A percentile compares a stretch with the other conserved stretches of the same genome.
phyloP scores from a whole-genome alignment of 2,888 invertebrate genomes.

The Eupeodes luniger region DNA sequence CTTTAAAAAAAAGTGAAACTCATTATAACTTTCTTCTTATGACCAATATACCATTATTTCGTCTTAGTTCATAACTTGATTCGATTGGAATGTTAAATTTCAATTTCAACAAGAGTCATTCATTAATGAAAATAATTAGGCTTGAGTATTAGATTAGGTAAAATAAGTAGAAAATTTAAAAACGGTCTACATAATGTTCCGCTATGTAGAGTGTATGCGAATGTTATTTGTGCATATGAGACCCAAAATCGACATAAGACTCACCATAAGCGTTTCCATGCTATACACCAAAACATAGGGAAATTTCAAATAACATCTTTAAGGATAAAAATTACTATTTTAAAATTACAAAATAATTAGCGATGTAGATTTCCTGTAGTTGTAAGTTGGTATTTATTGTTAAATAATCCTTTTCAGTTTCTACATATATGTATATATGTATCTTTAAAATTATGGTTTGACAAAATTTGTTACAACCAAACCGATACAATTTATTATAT shows the following conservation, averaged over 20 bases:
- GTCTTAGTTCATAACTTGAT: neutral
- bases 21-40: constrained; percentile 51
- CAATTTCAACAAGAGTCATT: neutral
- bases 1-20: constrained; percentile 62
- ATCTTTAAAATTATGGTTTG: neutral
- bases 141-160: no score
- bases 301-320: no score
- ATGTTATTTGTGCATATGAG: no score
- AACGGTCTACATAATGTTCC: no score
- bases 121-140: neutral
- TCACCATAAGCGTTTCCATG: no score
- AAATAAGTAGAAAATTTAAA: no score
- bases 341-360: neutral
- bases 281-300: no score
- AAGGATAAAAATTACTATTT: no score
- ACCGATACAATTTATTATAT: neutral
- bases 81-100: neutral
- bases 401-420: neutral
- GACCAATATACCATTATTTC: neutral
- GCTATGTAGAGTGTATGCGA: no score
- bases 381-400: neutral
- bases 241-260: no score
- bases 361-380: neutral
- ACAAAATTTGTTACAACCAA: neutral
- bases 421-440: no score